These are phyloP conservation scores for Percopsis omiscomaycus DNA, from an alignment of 2,797 vertebrate species.

Conservation along the genomic window DNA sequence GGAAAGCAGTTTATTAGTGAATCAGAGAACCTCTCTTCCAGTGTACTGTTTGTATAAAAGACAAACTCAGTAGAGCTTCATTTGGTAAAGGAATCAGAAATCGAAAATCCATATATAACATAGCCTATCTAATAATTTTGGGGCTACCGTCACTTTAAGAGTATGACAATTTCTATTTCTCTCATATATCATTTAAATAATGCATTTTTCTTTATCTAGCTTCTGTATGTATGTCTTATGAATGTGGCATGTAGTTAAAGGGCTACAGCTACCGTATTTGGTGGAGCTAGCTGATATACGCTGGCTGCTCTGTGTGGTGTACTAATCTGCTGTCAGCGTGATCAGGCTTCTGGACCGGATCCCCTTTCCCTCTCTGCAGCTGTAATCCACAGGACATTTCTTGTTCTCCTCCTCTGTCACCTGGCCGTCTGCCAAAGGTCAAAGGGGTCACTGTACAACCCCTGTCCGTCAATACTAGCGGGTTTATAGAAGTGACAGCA, in stretches of 20 bases:
- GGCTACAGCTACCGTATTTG: constrained; percentile 54
- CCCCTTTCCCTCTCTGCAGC: constrained; percentile 54
- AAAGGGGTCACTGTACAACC: constrained; percentile 43
- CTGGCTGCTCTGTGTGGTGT: constrained; percentile 64
- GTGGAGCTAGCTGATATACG: constrained; percentile 69
- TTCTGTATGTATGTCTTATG: constrained; percentile 31
- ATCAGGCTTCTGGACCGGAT: constrained; percentile 73
- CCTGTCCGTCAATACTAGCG: constrained; percentile 22
- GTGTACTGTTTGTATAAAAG: too few species aligned
- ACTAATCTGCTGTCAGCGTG: constrained; percentile 78
- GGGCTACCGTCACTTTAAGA: too few species aligned
- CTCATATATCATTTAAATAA: constrained; percentile 16
- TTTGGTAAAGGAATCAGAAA: too few species aligned
- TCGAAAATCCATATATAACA: too few species aligned
- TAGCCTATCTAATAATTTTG: too few species aligned
- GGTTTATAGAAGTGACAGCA: background rate
- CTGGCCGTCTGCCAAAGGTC: constrained; percentile 54
- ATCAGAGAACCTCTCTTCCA: too few species aligned
- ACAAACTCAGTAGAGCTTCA: too few species aligned
- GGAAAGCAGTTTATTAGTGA: too few species aligned
- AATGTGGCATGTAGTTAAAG: constrained; percentile 54
- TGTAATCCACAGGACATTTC: constrained; percentile 63
- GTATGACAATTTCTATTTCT: too few species aligned
- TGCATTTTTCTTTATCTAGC: constrained; percentile 39
- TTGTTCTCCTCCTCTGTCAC: constrained; percentile 35